These are phyloP conservation scores for Heteromurus nitidus DNA, from an alignment of 2,888 invertebrate genomes.

Conservation along the genomic window DNA sequence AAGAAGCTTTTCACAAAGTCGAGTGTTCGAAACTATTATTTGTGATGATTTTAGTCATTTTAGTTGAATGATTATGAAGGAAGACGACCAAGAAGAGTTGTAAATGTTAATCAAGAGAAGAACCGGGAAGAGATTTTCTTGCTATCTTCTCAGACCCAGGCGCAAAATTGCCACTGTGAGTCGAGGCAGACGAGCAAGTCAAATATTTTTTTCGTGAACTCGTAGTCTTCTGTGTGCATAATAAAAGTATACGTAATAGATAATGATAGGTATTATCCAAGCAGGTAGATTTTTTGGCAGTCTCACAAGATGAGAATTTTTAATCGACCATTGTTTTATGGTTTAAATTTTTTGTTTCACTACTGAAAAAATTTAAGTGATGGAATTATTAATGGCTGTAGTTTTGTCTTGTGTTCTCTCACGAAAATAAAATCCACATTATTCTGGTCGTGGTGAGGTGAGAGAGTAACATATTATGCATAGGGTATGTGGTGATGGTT, in stretches of 20 bases:
- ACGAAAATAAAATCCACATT: neutral
- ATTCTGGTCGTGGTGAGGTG: neutral
- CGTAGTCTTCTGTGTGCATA: constrained; percentile 17
- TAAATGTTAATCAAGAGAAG: constrained; percentile 6
- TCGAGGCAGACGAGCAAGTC: constrained; percentile 36
- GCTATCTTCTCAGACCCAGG: constrained; percentile 13
- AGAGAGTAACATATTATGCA: neutral
- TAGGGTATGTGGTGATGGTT: neutral
- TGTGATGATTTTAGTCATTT: neutral
- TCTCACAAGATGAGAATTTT: constrained; percentile 24
- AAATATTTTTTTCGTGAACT: constrained; percentile 12
- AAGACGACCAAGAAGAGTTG: constrained; percentile 25
- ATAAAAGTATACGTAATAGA: constrained; percentile 13
- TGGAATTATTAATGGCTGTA: neutral
- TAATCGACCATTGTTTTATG: constrained; percentile 29
- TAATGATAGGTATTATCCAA: constrained; percentile 19
- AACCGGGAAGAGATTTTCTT: constrained; percentile 43
- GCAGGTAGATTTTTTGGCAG: constrained; percentile 25
- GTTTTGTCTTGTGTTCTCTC: neutral
- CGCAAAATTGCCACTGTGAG: too few species aligned
- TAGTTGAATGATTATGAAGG: constrained; percentile 15
- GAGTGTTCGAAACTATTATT: neutral
- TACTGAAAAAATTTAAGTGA: neutral
- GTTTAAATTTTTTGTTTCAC: constrained; percentile 20
- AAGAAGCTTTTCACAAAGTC: neutral